Conservation (phyloP, 2,888 invertebrate species). For the Drosophila eohydei region DNA sequence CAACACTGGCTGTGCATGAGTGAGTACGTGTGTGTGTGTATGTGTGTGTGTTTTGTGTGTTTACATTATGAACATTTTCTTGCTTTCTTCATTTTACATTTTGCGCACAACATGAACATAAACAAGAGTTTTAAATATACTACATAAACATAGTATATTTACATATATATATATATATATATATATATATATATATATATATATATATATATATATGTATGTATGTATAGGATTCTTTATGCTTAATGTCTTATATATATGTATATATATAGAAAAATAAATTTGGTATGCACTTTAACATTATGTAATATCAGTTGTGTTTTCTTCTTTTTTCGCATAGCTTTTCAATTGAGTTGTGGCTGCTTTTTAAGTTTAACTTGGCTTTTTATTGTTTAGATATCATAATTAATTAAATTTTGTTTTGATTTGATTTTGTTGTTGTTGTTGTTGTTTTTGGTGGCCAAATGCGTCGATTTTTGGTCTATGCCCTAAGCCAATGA, state of each 20-base stretch:
- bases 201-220: slow-evolving; percentile 32
- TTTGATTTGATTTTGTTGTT: slow-evolving; percentile 17
- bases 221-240: slow-evolving; percentile 30
- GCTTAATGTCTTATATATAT: slow-evolving; percentile 2
- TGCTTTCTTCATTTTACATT: slow-evolving; percentile 31
- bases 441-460: slow-evolving; percentile 52
- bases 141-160: slow-evolving; percentile 8
- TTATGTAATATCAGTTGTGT: slow-evolving; percentile 53
- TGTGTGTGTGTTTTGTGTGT: slow-evolving; percentile 21
- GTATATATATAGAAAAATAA: slow-evolving; percentile 55
- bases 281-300: slow-evolving; percentile 51
- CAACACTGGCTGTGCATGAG: slow-evolving; percentile 35
- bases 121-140: slow-evolving; percentile 16
- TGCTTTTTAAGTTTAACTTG: slow-evolving; percentile 63
- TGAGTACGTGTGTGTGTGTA: slow-evolving; percentile 20
- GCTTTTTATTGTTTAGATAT: slow-evolving; percentile 40
- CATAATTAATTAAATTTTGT: slow-evolving; percentile 18
- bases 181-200: slow-evolving; percentile 28
- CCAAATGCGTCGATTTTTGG: slow-evolving; percentile 76
- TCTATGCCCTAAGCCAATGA: slow-evolving; percentile 10
- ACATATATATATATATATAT: slow-evolving; percentile 28
- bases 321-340: slow-evolving; percentile 6
- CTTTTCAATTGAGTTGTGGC: slow-evolving; percentile 44
- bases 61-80: slow-evolving; percentile 50
- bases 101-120: slow-evolving; percentile 62